Evolutionary conservation across 2,113 vertebrate genomes (phyloP).

Genomic region (Lepus timidus): DNA sequence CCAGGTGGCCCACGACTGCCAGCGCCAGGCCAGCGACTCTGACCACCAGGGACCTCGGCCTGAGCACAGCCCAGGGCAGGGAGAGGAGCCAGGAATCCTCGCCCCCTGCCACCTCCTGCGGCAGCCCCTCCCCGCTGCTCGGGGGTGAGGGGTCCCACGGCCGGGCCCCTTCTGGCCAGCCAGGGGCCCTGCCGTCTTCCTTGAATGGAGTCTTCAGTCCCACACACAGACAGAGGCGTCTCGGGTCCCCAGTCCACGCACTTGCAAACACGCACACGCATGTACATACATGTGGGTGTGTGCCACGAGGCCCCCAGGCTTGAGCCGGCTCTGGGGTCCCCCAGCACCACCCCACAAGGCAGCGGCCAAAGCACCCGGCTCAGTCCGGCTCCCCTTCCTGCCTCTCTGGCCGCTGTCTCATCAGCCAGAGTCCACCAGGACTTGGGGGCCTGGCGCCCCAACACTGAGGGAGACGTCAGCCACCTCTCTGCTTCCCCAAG

Average conservation of each 20-base stretch:
- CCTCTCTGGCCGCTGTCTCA: no score
- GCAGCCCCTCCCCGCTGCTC: neutral
- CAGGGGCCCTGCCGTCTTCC: neutral
- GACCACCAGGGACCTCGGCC: neutral
- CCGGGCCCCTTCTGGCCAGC: no score
- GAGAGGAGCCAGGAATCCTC: neutral
- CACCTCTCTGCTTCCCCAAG: neutral
- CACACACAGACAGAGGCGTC: no score
- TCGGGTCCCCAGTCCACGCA: accelerated
- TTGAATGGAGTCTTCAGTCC: accelerated
- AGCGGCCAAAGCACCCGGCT: no score
- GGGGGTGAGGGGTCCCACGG: accelerated
- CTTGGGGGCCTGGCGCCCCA: no score
- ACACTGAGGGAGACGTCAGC: no score
- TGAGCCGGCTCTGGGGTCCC: no score
- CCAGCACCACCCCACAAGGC: no score
- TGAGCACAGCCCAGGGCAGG: neutral
- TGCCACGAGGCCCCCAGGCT: neutral
- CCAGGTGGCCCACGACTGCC: neutral
- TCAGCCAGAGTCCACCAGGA: no score
- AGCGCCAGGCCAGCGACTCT: accelerated
- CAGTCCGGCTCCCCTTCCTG: no score
- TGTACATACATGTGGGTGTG: neutral
- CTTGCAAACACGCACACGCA: neutral
- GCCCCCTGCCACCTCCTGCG: neutral